These are phyloP conservation scores for Tragopan temminckii DNA, from an alignment of 2,797 vertebrate genomes.

Conservation along the genomic window DNA sequence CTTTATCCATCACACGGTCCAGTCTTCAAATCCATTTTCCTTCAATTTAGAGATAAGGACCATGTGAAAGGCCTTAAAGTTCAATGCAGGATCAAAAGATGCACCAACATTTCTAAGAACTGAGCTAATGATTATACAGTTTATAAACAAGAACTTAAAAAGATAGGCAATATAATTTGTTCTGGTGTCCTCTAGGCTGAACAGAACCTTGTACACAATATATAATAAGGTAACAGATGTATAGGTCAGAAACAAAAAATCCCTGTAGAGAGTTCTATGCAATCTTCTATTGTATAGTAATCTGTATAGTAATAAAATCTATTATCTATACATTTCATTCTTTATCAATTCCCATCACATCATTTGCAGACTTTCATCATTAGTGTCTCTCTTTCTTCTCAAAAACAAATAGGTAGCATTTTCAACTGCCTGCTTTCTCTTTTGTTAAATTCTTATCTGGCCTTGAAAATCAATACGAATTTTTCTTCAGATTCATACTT, in stretches of 20 bases:
- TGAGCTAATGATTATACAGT: conserved; percentile 6
- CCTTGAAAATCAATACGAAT: neutral
- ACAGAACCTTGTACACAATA: neutral
- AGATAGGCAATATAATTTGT: conserved; percentile 5
- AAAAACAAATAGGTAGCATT: neutral
- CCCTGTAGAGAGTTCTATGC: neutral
- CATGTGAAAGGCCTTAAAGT: neutral
- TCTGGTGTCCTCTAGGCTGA: neutral
- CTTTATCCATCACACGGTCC: too few species aligned
- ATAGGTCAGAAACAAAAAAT: neutral
- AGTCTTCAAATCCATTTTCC: too few species aligned
- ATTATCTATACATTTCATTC: neutral
- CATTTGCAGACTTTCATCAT: neutral
- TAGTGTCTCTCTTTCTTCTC: neutral
- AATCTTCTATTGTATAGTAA: neutral
- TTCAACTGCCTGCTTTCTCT: neutral
- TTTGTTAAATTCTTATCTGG: neutral
- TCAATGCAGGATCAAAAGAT: neutral
- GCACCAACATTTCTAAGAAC: conserved; percentile 25
- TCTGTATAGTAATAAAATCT: neutral
- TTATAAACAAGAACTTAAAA: conserved; percentile 25
- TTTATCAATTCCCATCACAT: neutral
- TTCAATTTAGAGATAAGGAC: too few species aligned
- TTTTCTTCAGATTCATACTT: neutral
- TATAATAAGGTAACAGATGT: neutral